A percentile compares a stretch with the other conserved stretches of the same genome.
Conservation (phyloP, 1,140 invertebrate genomes). For the Hyposmocoma kahamanoa region DNA sequence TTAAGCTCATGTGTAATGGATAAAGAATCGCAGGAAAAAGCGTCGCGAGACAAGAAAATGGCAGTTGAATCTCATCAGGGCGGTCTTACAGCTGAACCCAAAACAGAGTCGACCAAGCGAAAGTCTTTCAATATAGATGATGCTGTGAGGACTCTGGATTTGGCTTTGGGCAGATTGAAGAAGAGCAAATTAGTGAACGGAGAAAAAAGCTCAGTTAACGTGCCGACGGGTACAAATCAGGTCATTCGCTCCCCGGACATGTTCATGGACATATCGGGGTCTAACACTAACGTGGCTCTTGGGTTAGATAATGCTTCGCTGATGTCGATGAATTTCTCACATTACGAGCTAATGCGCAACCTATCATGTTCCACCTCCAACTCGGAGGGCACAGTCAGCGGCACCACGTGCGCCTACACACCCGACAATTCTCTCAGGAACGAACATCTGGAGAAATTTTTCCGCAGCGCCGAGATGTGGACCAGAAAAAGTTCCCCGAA, state of each 20-base stretch:
- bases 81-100: conserved; percentile 23
- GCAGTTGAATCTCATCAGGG: too few species aligned
- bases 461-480: conserved; percentile 54
- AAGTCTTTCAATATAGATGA: conserved; percentile 50
- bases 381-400: conserved; percentile 43
- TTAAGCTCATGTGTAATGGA: too few species aligned
- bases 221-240: neutral
- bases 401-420: conserved; percentile 24
- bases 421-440: conserved; percentile 34
- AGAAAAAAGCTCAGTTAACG: conserved; percentile 14
- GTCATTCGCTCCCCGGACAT: conserved; percentile 14
- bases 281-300: conserved; percentile 14
- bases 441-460: conserved; percentile 56
- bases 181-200: conserved; percentile 40
- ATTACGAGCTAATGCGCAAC: conserved; percentile 56
- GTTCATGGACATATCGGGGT: conserved; percentile 26
- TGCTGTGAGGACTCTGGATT: conserved; percentile 40
- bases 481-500: conserved; percentile 15
- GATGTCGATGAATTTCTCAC: conserved; percentile 59
- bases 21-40: too few species aligned
- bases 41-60: too few species aligned
- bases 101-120: conserved; percentile 32
- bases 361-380: conserved; percentile 47
- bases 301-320: conserved; percentile 37
- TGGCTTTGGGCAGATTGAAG: conserved; percentile 40